Evolutionary conservation across 2,797 vertebrate species (phyloP).

Genomic region (Remorina albescens): DNA sequence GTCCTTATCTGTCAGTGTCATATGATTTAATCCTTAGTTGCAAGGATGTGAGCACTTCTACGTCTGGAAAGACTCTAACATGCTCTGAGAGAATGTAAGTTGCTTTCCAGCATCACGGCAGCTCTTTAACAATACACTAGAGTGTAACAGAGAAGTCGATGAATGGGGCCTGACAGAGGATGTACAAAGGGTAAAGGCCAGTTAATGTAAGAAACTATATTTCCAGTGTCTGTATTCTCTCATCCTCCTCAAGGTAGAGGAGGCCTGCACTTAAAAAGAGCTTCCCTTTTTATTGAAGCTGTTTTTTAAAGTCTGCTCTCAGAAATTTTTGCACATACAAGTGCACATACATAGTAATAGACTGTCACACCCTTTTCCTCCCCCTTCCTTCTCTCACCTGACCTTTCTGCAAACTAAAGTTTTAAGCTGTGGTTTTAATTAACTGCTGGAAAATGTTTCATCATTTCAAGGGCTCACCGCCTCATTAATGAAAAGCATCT

Average conservation of each 20-base stretch:
- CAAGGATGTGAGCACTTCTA: neutral
- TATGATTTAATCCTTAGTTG: neutral
- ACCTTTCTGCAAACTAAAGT: conserved; percentile 55
- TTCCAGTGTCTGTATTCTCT: conserved; percentile 24
- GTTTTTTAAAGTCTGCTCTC: neutral
- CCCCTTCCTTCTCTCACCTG: conserved; percentile 21
- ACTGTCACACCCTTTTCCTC: neutral
- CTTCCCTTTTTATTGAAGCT: neutral
- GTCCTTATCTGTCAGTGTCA: conserved; percentile 24
- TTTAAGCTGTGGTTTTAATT: conserved; percentile 64
- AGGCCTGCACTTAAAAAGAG: conserved; percentile 9
- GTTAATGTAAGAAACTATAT: conserved; percentile 32
- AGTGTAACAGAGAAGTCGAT: conserved; percentile 8
- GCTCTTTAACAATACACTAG: conserved; percentile 10
- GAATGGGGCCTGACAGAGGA: conserved; percentile 17
- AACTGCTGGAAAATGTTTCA: conserved; percentile 48
- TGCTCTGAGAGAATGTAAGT: conserved; percentile 12
- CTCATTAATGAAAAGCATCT: conserved; percentile 55
- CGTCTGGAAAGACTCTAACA: conserved; percentile 37
- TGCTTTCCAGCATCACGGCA: conserved; percentile 24
- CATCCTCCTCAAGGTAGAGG: conserved; percentile 15
- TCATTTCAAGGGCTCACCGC: conserved; percentile 40
- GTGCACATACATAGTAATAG: neutral
- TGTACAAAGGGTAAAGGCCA: conserved; percentile 34
- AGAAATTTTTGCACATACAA: neutral